Percentiles rank a stretch among this genome's conserved stretches.
phyloP scores from a whole-genome alignment of 2,113 vertebrate genomes.

The Sterrhoptilus dennistouni region DNA sequence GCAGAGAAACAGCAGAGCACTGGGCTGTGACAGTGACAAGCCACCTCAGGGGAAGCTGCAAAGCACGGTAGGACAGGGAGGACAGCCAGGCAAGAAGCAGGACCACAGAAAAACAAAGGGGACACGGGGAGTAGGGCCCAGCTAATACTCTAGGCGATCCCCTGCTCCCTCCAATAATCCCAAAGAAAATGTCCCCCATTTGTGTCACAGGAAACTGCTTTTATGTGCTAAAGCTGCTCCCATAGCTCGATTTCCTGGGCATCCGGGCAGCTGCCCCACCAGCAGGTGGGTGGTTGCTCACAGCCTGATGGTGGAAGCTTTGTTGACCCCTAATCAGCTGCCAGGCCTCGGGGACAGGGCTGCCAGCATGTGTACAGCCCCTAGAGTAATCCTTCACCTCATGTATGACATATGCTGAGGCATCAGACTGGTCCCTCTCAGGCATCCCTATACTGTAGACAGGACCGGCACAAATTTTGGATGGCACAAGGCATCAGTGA shows the following conservation, averaged over 20 bases:
- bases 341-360: not conserved
- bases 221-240: not conserved
- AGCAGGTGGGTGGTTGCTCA: rapidly evolving
- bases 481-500: not conserved
- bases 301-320: rapidly evolving
- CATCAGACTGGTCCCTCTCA: not conserved
- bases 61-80: not conserved
- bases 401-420: rapidly evolving
- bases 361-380: not conserved
- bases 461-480: not conserved
- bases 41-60: rapidly evolving
- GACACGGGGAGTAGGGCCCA: rapidly evolving
- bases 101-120: rapidly evolving
- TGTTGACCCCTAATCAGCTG: rapidly evolving
- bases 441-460: rapidly evolving
- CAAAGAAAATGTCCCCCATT: rapidly evolving
- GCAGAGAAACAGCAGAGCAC: not conserved
- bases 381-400: not conserved
- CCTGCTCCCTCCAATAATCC: rapidly evolving
- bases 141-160: rapidly evolving
- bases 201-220: not conserved
- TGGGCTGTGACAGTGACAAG: rapidly evolving
- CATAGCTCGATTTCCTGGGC: rapidly evolving
- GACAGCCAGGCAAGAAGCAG: too few relatives aligned
- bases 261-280: not conserved